Evolutionary conservation across 2,113 vertebrate genomes (phyloP).

Genomic region (Epinephelus lanceolatus): DNA sequence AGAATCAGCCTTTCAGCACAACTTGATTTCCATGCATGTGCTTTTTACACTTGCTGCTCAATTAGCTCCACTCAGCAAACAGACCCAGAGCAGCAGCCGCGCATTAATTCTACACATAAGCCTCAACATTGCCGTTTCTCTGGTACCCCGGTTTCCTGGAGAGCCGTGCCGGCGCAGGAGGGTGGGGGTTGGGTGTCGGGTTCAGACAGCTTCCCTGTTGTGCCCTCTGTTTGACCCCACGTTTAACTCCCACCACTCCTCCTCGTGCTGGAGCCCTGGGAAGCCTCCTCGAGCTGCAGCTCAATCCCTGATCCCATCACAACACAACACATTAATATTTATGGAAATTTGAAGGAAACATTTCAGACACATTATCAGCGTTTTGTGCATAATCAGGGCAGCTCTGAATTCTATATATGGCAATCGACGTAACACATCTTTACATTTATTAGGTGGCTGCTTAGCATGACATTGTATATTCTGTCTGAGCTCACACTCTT

Average conservation of each 20-base stretch:
- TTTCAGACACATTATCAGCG: constrained; percentile 60
- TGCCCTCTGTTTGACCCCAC: constrained; percentile 77
- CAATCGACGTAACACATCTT: constrained; percentile 5
- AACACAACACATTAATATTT: constrained; percentile 78
- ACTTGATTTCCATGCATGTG: constrained; percentile 32
- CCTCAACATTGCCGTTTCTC: constrained; percentile 18
- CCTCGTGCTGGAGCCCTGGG: constrained; percentile 25
- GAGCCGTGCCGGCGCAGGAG: constrained; percentile 17
- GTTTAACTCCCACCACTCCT: constrained; percentile 69
- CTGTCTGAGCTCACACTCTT: neutral
- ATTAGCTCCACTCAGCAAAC: constrained; percentile 61
- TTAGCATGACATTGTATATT: neutral
- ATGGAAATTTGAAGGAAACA: constrained; percentile 65
- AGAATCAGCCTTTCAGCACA: constrained; percentile 47
- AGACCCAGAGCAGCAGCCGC: constrained; percentile 34
- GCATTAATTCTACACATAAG: constrained; percentile 65
- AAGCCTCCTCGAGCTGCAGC: constrained; percentile 42
- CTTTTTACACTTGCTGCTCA: constrained; percentile 38
- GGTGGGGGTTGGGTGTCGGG: constrained; percentile 17
- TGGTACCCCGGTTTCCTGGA: constrained; percentile 63
- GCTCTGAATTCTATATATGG: neutral
- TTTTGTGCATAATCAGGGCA: constrained; percentile 45
- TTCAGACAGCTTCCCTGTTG: constrained; percentile 59
- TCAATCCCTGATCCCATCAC: constrained; percentile 53
- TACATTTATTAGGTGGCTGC: neutral